Evolutionary conservation across 2,888 invertebrate species (phyloP), one percentile per base, ranked within the genome.

Genomic region (Melinaea menophilus): DNA sequence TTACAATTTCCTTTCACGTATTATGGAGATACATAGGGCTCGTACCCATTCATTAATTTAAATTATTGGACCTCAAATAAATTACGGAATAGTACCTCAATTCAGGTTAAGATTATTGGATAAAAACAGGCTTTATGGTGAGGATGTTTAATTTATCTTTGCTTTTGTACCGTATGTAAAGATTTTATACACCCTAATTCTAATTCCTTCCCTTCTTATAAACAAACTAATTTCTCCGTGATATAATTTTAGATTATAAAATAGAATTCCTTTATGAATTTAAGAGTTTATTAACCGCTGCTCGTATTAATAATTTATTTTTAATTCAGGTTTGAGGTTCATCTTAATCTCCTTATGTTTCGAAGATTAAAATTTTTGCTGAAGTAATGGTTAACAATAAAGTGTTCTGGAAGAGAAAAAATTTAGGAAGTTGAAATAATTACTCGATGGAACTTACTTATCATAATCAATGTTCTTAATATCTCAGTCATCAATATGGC

Each of bases 121-220:
- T 57, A 63, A 61, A 66, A 63, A 59, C 56, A 57, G 58, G 61
- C 57, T 48, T 59, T 59, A 56, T 59, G 63, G 51, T 57, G 47
- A 46, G 65, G 61, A 58, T 59, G 62, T 62, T 62, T 68, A 64
- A 69, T 69, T 69, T 68, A 66, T 66, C 63, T 63, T 61, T 34
- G 58, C 66, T 61, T 65, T 70, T 70, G 66, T 70, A 57, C 51
- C 56, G 56, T 35, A 47, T 22, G 58, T 57, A 58, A 65, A 58
- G 63, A 56, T 58, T 63, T 62, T 67, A 65, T 63, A 62, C 47
- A 61, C 58, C 63, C 61, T 60, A 65, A 61, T 66, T 57, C 55
- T 37, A 62, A 62, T 63, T 22, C 65, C 57, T 63, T 54, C 34
- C 57, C 46, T 58, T 64, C 54, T 59, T 41, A 34, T 65, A 65